Evolutionary conservation across 35 echinoderm and acorn worm genomes (phyloP), one percentile per base, ranked within the genome.

Genomic region (Heliocidaris erythrogramma): DNA sequence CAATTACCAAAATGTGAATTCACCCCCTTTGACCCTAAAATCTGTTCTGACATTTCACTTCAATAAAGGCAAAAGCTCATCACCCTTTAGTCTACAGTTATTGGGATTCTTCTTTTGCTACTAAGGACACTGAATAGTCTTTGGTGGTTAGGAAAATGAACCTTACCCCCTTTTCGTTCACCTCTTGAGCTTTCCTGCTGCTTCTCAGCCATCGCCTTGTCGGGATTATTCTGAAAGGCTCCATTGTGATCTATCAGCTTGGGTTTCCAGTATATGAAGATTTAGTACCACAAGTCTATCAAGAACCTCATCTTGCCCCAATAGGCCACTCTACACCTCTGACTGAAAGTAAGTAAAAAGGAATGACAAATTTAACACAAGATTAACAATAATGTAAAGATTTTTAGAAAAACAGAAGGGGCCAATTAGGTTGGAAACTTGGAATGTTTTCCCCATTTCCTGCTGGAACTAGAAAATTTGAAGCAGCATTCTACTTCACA

Each of bases 161-260:
- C 91, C 91, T 52, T 30, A 92, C 91, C 91, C 48, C 50, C 49
- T 59, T 59, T 92, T 92, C 91, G 29, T 30, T 59, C 9, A 59
- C 48, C 17, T 92, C 49, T 30, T 49, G 91, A 13, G 29, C n/a
- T 52, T 59, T 92, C 48, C 30, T 92, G 91, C 91, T 92, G 91
- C 91, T 92, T 48, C 91, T 92, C 48, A 92, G 91, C 91, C 91
- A 59, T 48, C 91, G 16, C 50, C 91, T 92, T 12, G 91, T 92
- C 13, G 91, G 91, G 49, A 92, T 92, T 13, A 92, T 92, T 48
- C 91, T 92, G 91, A 92, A 92, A 30, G 91, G 91, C 50, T 92
- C 91, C 91, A 92, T 92, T 14, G 31, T 92, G 91, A 89, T 89
- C 12, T 89, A 12, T 89, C 10, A 89, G 30, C 12, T 32, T 42